Conservation (phyloP, 1,140 invertebrate genomes). For the Caerostris darwini region DNA sequence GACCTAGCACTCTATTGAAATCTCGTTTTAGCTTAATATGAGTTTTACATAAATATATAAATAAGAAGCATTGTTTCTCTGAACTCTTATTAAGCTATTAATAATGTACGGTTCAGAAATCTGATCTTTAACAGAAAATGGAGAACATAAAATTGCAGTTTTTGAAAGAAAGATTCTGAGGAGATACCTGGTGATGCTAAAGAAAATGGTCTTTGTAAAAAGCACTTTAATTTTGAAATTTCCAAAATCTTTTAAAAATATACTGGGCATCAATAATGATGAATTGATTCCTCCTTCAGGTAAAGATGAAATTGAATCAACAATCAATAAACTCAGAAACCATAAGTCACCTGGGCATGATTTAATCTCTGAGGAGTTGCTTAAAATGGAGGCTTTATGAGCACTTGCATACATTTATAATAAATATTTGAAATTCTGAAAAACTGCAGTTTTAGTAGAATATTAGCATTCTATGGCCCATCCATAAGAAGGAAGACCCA, state of each 20-base stretch:
- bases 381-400: background rate
- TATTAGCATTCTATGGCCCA: background rate
- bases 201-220: too few species aligned
- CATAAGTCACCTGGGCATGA: background rate
- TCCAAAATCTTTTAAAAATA: background rate
- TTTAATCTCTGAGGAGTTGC: background rate
- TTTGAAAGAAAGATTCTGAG: too few species aligned
- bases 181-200: too few species aligned
- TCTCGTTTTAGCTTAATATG: too few species aligned
- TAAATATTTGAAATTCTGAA: slow-evolving; percentile 22
- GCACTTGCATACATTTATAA: background rate
- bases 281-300: background rate
- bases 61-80: too few species aligned
- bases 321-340: background rate
- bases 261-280: background rate
- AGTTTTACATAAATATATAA: too few species aligned
- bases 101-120: too few species aligned
- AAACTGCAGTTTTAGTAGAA: background rate
- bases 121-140: too few species aligned
- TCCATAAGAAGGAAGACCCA: background rate
- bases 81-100: too few species aligned
- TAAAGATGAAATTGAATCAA: background rate
- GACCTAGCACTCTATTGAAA: too few species aligned
- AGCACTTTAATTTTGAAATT: too few species aligned
- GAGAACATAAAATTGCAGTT: too few species aligned